Evolutionary conservation across 2,888 invertebrate genomes (phyloP).

Genomic region (Ormia ochracea): DNA sequence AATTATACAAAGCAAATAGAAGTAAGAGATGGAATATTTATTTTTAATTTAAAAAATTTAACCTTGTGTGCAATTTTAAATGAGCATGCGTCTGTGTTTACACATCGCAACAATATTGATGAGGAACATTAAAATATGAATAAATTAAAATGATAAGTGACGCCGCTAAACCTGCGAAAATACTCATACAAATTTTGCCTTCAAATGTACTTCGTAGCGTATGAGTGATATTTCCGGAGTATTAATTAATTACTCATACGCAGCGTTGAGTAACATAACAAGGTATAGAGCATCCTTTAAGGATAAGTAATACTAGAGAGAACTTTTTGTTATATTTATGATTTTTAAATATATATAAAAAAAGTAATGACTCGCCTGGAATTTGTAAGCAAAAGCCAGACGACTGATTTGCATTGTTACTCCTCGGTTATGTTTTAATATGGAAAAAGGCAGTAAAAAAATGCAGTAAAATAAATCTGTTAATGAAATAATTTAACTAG

Average conservation of each 20-base stretch:
- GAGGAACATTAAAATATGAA: background rate
- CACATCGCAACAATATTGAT: background rate
- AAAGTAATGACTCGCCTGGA: no score
- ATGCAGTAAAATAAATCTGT: no score
- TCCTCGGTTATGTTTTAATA: no score
- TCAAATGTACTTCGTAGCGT: background rate
- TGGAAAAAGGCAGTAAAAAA: no score
- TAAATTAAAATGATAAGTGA: background rate
- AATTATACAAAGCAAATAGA: background rate
- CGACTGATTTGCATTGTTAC: no score
- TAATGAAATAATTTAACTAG: no score
- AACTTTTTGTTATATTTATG: no score
- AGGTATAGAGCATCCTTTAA: background rate
- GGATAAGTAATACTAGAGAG: no score
- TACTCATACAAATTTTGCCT: background rate
- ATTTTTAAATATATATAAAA: no score
- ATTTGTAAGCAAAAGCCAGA: no score
- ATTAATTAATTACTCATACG: background rate
- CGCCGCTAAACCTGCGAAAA: background rate
- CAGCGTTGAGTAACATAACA: background rate
- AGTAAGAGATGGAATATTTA: conserved; percentile 14
- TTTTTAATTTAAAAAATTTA: conserved; percentile 26
- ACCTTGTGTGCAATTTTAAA: background rate
- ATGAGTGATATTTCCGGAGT: background rate
- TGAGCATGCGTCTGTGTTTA: background rate